A percentile compares a stretch with the other conserved stretches of the same genome.
These are phyloP conservation scores for Empidonax traillii DNA, from an alignment of 2,113 vertebrate genomes.

Conservation along the genomic window DNA sequence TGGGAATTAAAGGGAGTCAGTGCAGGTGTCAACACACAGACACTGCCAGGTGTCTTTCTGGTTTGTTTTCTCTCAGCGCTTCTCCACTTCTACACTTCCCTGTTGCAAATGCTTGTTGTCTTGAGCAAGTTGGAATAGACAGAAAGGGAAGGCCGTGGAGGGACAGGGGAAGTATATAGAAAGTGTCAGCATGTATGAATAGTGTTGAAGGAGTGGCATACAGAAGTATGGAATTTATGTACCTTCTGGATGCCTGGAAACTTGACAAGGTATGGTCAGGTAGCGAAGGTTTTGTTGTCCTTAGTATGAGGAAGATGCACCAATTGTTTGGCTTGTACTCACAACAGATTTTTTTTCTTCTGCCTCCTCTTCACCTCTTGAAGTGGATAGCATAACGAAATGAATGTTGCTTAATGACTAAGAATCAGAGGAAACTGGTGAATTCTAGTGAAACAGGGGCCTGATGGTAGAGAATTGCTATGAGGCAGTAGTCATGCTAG, in stretches of 20 bases:
- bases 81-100: neutral
- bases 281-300: neutral
- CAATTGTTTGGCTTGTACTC: neutral
- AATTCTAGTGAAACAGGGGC: neutral
- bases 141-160: neutral
- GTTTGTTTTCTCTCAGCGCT: fast-evolving
- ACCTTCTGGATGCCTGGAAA: neutral
- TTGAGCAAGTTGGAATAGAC: neutral
- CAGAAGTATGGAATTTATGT: neutral
- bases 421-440: neutral
- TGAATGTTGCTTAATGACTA: neutral
- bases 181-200: fast-evolving
- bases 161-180: neutral
- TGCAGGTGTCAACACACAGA: fast-evolving
- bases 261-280: neutral
- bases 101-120: neutral
- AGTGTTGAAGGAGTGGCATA: neutral
- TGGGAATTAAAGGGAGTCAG: neutral
- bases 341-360: neutral
- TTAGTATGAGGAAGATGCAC: neutral
- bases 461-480: neutral
- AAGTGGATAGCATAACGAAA: neutral
- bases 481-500: neutral
- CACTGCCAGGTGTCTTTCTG: neutral
- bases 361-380: neutral